phyloP scores from a whole-genome alignment of 1,140 invertebrate species.

The Drosophila sulfurigaster region DNA sequence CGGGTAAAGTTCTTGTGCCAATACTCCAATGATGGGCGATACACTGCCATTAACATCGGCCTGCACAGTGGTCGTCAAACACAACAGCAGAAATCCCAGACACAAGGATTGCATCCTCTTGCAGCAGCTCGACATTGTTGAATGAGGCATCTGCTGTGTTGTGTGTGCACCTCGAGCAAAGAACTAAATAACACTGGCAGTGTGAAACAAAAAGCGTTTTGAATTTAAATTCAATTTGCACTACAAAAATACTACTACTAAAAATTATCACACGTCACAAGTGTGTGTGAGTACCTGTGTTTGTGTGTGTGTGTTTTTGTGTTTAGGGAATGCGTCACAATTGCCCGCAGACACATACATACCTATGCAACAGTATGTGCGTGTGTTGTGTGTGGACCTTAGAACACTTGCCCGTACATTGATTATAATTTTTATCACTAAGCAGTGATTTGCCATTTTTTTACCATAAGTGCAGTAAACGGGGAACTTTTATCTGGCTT shows the following conservation, averaged over 20 bases:
- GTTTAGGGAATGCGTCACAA: constrained; percentile 6
- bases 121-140: background rate
- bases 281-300: background rate
- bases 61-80: background rate
- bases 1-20: constrained; percentile 85
- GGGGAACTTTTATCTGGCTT: constrained; percentile 26
- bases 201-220: constrained; percentile 19
- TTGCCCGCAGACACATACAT: background rate
- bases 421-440: constrained; percentile 32
- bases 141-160: background rate
- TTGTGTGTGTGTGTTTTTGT: constrained; percentile 12
- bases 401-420: background rate
- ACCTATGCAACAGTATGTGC: background rate
- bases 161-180: constrained; percentile 12
- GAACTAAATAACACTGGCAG: constrained; percentile 34
- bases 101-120: background rate
- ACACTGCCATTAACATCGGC: constrained; percentile 33
- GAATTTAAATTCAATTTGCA: constrained; percentile 39
- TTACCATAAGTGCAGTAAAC: constrained; percentile 1
- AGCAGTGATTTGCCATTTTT: constrained; percentile 13
- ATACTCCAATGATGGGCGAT: constrained; percentile 83
- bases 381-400: background rate
- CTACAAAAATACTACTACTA: constrained; percentile 12
- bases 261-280: background rate
- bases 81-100: constrained; percentile 1